A percentile compares a stretch with the other conserved stretches of the same genome.
These are phyloP conservation scores for Pyrocephalus nanus DNA, from an alignment of 2,797 vertebrate species.

Conservation along the genomic window DNA sequence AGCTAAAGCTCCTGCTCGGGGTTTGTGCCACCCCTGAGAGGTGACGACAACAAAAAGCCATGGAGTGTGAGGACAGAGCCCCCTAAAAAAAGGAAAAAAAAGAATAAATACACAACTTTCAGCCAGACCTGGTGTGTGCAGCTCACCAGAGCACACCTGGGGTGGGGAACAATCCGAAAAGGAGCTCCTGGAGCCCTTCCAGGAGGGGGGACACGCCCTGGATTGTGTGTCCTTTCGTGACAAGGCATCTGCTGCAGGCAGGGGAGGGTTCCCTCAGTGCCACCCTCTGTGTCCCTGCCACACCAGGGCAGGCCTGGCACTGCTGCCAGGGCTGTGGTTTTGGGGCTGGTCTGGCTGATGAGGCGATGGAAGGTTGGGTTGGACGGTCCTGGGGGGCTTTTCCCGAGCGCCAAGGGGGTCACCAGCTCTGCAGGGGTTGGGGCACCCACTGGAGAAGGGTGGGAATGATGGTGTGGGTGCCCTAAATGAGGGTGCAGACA, in stretches of 20 bases:
- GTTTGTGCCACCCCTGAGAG: no score
- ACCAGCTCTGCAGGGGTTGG: background rate
- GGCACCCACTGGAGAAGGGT: background rate
- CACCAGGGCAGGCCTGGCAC: background rate
- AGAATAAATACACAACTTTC: background rate
- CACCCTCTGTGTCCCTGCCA: background rate
- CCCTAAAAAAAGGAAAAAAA: background rate
- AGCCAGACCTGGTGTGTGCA: background rate
- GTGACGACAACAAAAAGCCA: no score
- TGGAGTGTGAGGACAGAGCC: fast-evolving
- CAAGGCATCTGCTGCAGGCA: background rate
- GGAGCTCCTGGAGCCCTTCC: background rate
- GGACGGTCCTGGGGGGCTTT: background rate
- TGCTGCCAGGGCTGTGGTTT: background rate
- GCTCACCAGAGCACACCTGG: background rate
- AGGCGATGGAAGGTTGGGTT: background rate
- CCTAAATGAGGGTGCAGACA: no score
- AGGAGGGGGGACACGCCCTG: fast-evolving
- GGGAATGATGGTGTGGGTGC: background rate
- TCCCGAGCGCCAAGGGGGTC: background rate
- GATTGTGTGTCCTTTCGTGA: background rate
- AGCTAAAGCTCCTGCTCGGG: fast-evolving
- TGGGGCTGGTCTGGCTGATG: background rate
- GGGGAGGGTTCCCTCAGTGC: background rate
- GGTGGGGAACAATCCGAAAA: background rate